These are phyloP conservation scores for Sebastiscus tertius DNA, from an alignment of 2,797 vertebrate species.

Conservation along the genomic window DNA sequence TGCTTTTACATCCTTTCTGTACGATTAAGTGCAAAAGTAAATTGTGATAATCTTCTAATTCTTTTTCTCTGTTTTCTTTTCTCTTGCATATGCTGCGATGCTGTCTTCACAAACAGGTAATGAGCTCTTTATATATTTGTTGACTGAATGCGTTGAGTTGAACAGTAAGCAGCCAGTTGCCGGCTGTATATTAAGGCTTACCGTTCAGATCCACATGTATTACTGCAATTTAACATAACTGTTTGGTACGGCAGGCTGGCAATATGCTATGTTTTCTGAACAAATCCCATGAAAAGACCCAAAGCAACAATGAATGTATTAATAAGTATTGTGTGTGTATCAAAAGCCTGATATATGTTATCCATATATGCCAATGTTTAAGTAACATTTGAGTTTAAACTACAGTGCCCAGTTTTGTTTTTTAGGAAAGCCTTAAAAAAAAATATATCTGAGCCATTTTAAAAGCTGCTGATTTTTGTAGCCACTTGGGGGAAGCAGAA, in stretches of 20 bases:
- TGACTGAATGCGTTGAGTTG: neutral
- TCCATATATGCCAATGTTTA: too few species aligned
- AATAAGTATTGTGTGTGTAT: neutral
- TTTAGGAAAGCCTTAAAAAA: too few species aligned
- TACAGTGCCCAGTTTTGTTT: neutral
- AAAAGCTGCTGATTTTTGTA: too few species aligned
- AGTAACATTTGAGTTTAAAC: neutral
- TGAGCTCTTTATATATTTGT: neutral
- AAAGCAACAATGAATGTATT: neutral
- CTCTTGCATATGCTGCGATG: constrained; percentile 24
- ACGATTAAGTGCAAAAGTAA: neutral
- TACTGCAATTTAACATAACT: neutral
- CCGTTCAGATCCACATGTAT: neutral
- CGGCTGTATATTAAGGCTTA: neutral
- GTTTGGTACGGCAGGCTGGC: neutral
- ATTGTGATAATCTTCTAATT: neutral
- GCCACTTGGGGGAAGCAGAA: too few species aligned
- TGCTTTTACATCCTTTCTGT: neutral
- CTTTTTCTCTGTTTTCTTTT: neutral
- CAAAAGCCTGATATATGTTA: neutral
- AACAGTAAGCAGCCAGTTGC: neutral
- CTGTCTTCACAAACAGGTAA: constrained; percentile 53
- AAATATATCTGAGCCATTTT: too few species aligned
- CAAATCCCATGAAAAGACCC: neutral
- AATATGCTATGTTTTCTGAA: too few species aligned